These are phyloP conservation scores for Nerophis ophidion DNA, from an alignment of 2,113 vertebrate genomes.

Conservation along the genomic window DNA sequence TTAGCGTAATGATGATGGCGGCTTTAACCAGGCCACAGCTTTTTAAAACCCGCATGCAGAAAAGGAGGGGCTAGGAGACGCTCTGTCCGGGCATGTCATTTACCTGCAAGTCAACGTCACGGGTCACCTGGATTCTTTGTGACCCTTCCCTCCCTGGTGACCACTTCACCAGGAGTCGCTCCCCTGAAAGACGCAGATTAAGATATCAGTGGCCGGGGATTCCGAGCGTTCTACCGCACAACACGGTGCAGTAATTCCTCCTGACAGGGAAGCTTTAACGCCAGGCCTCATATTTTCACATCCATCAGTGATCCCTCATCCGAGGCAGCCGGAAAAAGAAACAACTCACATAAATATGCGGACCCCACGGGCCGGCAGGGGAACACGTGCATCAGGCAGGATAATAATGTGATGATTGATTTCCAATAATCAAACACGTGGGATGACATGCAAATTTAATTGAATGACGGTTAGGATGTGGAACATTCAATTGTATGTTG, in stretches of 20 bases:
- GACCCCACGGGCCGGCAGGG: conserved; percentile 10
- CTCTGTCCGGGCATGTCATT: conserved; percentile 60
- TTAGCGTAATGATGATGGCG: conserved; percentile 72
- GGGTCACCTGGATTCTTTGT: conserved; percentile 56
- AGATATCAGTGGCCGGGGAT: conserved; percentile 59
- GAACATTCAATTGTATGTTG: no score
- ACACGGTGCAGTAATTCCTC: conserved; percentile 60
- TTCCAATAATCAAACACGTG: not conserved
- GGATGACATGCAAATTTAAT: no score
- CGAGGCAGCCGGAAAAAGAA: conserved; percentile 43
- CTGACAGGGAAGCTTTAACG: conserved; percentile 68
- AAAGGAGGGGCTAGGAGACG: conserved; percentile 20
- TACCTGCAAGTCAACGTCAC: conserved; percentile 52
- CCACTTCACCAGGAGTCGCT: conserved; percentile 53
- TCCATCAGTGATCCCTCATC: conserved; percentile 57
- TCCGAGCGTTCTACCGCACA: conserved; percentile 53
- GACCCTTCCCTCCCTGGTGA: conserved; percentile 39
- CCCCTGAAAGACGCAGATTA: conserved; percentile 69
- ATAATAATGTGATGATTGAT: not conserved
- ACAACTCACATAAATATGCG: conserved; percentile 51
- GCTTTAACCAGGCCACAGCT: conserved; percentile 73
- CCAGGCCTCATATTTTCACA: conserved; percentile 46
- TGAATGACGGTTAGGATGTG: no score
- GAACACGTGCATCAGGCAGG: not conserved
- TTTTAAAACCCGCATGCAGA: conserved; percentile 67